Evolutionary conservation across 1,140 invertebrate species (phyloP), one percentile per base, ranked within the genome.

Genomic region (Asbolus verrucosus): DNA sequence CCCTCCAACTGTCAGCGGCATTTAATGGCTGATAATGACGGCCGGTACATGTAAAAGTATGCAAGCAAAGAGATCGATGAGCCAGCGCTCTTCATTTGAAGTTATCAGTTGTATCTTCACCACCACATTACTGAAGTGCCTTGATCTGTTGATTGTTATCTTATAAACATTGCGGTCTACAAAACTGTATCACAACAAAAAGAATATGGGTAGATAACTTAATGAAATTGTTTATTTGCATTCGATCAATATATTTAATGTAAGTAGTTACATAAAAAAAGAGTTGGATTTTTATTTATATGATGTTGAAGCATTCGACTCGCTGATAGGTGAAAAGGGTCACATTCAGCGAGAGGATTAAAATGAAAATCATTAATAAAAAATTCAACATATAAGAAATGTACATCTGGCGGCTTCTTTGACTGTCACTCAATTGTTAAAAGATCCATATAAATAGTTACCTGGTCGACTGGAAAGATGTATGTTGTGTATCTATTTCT

Each of bases 391-490:
- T 65, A 38, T 75, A 63, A 72, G 60, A 65, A 69, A 72, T 69
- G 72, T 75, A 75, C 75, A 75, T 73, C 75, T 65, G 74, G 74
- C 75, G 75, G 75, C 73, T 36, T 69, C 75, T 77, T 77, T 77
- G 75, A 75, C 67, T 73, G 75, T 77, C 75, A 77, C 69, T 77
- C 75, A 77, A 77, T 75, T 74, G 75, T 77, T 77, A 77, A 77
- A 75, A 75, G 75, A 77, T 77, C 75, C 70, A 75, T 77, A 70
- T 75, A 75, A 77, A 77, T 77, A 75, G 69, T 68, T 69, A 54
- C 67, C 71, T 46, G 39, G 63, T 50, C 63, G 61, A 54, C 19
- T 63, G 61, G 61, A 63, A 62, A 63, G 19, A 63, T 63, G 21
- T 41, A 18, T 63, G 36, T 13, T 38, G 36, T 8, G 46, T n/a